Percentiles rank a stretch among this genome's conserved stretches.
Conservation (phyloP, 1,140 invertebrate species). For the Hormaphis cornu region DNA sequence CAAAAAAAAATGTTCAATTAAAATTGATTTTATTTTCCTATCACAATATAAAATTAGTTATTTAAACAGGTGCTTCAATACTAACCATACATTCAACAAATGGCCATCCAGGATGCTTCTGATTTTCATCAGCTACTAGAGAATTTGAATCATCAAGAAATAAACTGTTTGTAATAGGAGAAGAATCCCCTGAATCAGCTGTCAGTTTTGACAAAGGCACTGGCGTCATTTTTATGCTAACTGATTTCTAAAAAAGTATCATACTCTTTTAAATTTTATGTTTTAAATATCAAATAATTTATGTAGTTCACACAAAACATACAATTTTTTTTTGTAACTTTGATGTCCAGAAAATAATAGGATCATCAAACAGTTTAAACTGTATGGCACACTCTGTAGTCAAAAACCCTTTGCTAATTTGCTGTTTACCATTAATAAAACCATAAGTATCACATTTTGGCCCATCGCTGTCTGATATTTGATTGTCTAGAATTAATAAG, state of each 20-base stretch:
- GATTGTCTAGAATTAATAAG: not conserved
- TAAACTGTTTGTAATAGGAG: not conserved
- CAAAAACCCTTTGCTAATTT: slow-evolving; percentile 75
- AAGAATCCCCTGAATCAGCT: not conserved
- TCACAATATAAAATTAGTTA: not conserved
- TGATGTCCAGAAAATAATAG: slow-evolving; percentile 72
- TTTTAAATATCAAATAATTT: not conserved
- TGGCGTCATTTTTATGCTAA: slow-evolving; percentile 57
- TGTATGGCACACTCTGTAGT: slow-evolving; percentile 77
- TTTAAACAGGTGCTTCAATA: slow-evolving; percentile 1
- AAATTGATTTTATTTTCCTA: not conserved
- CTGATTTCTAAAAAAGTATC: slow-evolving; percentile 36
- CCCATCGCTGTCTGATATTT: slow-evolving; percentile 41
- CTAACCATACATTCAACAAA: slow-evolving; percentile 49
- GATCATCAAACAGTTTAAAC: slow-evolving; percentile 74
- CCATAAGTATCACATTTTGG: slow-evolving; percentile 51
- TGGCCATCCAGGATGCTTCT: slow-evolving; percentile 39
- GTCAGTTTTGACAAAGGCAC: slow-evolving; percentile 50
- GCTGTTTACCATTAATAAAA: slow-evolving; percentile 51
- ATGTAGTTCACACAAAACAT: slow-evolving; percentile 45
- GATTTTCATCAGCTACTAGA: slow-evolving; percentile 34
- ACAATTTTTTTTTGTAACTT: slow-evolving; percentile 58
- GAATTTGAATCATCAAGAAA: slow-evolving; percentile 12
- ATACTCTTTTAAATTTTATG: too few species aligned
- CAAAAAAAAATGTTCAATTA: too few species aligned